Conservation (phyloP, 2,797 vertebrate species). For the Pseudochirops corinnae region DNA sequence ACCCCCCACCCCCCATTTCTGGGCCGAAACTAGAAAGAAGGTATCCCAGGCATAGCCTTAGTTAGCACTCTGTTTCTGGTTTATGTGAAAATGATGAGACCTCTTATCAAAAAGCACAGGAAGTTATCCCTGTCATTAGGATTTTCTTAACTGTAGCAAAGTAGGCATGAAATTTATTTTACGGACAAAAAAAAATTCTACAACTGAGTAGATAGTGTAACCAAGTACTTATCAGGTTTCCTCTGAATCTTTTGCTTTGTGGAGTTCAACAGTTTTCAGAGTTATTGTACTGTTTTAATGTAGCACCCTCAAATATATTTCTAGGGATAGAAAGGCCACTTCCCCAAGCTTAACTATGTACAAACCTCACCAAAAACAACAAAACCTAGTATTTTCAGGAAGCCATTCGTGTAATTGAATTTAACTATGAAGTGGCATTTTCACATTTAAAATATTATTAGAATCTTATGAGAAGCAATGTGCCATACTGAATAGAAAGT, state of each 20-base stretch:
- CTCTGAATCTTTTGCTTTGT: background rate
- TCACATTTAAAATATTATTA: slow-evolving; percentile 40
- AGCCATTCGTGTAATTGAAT: slow-evolving; percentile 5
- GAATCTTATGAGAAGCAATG: background rate
- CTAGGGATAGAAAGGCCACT: slow-evolving; percentile 3
- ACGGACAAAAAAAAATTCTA: slow-evolving; percentile 15
- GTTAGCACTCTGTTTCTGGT: background rate
- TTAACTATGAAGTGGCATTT: slow-evolving; percentile 5
- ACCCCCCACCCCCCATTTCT: background rate
- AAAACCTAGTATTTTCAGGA: background rate
- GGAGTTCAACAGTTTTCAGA: background rate
- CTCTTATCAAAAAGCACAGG: background rate
- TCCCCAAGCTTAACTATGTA: slow-evolving; percentile 9
- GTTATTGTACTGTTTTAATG: background rate
- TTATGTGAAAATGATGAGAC: background rate
- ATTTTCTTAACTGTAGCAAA: slow-evolving; percentile 31
- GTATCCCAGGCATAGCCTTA: background rate
- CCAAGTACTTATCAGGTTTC: slow-evolving; percentile 33
- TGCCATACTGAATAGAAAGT: background rate
- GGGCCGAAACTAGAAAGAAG: background rate
- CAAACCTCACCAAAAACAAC: slow-evolving; percentile 37
- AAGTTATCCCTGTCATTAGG: background rate
- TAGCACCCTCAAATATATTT: background rate
- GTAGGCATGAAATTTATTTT: slow-evolving; percentile 10
- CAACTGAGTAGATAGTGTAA: slow-evolving; percentile 18